phyloP scores from a whole-genome alignment of 1,140 invertebrate genomes.

The Cardiocondyla obscurior region DNA sequence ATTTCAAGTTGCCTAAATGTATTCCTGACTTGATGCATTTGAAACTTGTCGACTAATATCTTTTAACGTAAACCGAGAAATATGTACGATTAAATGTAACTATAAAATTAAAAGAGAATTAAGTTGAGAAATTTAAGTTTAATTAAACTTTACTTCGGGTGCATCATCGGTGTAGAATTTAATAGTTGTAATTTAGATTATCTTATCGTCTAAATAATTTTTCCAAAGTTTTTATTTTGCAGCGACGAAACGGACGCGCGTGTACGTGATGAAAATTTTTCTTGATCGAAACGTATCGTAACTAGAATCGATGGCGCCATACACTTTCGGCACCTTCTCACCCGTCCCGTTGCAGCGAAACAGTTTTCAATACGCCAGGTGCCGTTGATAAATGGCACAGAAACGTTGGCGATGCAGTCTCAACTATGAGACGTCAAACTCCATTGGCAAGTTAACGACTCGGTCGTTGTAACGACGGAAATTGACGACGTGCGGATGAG shows the following conservation, averaged over 20 bases:
- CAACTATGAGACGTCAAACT: constrained; percentile 52
- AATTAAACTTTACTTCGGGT: background rate
- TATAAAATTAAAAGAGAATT: background rate
- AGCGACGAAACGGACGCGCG: background rate
- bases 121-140: background rate
- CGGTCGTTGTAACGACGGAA: constrained; percentile 48
- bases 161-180: background rate
- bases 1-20: constrained; percentile 3
- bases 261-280: constrained; percentile 12
- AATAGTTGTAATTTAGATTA: background rate
- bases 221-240: background rate
- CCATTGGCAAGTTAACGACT: constrained; percentile 53
- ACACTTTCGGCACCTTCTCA: constrained; percentile 10
- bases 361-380: constrained; percentile 49
- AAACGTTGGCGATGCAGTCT: constrained; percentile 40
- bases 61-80: background rate
- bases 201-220: background rate
- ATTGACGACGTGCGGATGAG: constrained; percentile 40
- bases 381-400: constrained; percentile 53
- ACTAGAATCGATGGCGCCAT: constrained; percentile 35
- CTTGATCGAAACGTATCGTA: constrained; percentile 10
- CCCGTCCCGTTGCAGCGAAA: background rate
- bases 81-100: background rate
- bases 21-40: background rate
- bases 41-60: background rate